These are phyloP conservation scores for Nothocercus nigrocapillus DNA, from an alignment of 2,113 vertebrate species.

Conservation along the genomic window DNA sequence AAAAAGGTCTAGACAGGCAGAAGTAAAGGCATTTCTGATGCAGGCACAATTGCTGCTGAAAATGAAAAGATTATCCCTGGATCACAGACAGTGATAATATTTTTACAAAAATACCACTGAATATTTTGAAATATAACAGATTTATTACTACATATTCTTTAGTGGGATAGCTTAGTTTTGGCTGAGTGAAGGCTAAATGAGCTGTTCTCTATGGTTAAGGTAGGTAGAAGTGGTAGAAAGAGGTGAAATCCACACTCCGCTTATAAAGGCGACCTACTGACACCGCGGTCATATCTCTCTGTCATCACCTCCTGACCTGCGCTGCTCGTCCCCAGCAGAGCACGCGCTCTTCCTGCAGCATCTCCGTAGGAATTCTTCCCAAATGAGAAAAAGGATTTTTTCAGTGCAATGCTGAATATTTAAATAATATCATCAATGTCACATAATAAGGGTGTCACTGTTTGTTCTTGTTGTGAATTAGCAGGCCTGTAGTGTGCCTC, in stretches of 20 bases:
- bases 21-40: not conserved
- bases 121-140: not conserved
- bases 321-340: not conserved
- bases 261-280: conserved; percentile 29
- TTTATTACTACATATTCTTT: not conserved
- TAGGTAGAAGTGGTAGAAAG: conserved; percentile 30
- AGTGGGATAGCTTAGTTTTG: not conserved
- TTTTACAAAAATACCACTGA: not conserved
- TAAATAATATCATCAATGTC: not conserved
- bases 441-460: not conserved
- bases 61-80: not conserved
- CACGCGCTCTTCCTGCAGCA: not conserved
- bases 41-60: not conserved
- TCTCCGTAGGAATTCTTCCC: not conserved
- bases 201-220: not conserved
- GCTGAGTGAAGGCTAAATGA: not conserved
- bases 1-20: not conserved
- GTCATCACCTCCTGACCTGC: conserved; percentile 47
- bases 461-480: not conserved
- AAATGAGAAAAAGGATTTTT: conserved; percentile 3
- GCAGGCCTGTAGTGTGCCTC: not conserved
- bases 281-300: conserved; percentile 30
- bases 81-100: not conserved
- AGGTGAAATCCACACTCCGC: conserved; percentile 16
- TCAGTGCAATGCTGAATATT: not conserved